These are phyloP conservation scores for Ctenicera cuprea DNA, from an alignment of 2,888 invertebrate genomes.

Conservation along the genomic window DNA sequence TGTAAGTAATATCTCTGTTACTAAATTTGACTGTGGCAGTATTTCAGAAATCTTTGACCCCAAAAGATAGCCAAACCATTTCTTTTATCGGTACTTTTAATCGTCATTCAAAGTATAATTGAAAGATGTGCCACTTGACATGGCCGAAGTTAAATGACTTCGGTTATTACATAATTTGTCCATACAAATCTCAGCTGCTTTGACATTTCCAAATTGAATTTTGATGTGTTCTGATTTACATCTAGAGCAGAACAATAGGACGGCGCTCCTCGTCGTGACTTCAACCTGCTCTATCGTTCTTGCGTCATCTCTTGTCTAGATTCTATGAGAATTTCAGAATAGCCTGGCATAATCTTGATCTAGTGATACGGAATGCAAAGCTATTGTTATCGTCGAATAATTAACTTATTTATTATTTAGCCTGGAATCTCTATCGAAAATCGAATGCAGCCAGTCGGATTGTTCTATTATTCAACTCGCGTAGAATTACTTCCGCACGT, in stretches of 20 bases:
- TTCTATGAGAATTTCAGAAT: slow-evolving; percentile 41
- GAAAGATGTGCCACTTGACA: slow-evolving; percentile 37
- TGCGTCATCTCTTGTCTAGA: slow-evolving; percentile 43
- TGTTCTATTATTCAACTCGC: background rate
- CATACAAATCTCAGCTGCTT: slow-evolving; percentile 56
- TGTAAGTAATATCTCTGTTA: background rate
- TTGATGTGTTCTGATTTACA: slow-evolving; percentile 62
- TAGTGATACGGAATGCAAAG: slow-evolving; percentile 39
- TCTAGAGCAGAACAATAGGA: slow-evolving; percentile 59
- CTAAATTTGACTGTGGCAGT: background rate
- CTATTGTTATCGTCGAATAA: slow-evolving; percentile 44
- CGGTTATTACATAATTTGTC: slow-evolving; percentile 58
- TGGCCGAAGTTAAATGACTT: slow-evolving; percentile 46
- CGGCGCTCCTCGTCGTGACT: slow-evolving; percentile 51
- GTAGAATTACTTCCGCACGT: background rate
- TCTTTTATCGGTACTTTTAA: slow-evolving; percentile 13
- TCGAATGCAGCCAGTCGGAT: slow-evolving; percentile 4
- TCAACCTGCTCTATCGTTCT: slow-evolving; percentile 44
- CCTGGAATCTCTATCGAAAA: slow-evolving; percentile 21
- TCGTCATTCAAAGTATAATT: slow-evolving; percentile 24
- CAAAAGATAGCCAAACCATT: slow-evolving; percentile 6
- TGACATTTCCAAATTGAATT: slow-evolving; percentile 63
- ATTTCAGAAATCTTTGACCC: slow-evolving; percentile 6
- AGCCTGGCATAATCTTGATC: slow-evolving; percentile 45
- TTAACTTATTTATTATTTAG: slow-evolving; percentile 38